Conservation (phyloP, 2,797 vertebrate genomes). For the Spinus pinus region DNA sequence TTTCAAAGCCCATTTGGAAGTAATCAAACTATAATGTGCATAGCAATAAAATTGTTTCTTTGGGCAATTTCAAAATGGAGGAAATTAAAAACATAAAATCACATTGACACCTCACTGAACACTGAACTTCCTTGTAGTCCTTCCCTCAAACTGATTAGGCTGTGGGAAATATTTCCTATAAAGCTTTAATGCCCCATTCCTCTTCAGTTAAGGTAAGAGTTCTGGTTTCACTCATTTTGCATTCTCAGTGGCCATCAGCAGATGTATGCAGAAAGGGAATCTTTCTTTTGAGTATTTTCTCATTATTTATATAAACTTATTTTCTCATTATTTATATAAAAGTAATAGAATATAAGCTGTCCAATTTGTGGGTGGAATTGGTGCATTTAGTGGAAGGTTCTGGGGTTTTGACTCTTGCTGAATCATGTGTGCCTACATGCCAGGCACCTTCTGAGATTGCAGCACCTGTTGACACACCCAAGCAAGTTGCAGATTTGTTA, state of each 20-base stretch:
- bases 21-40: not conserved
- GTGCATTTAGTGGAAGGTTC: not conserved
- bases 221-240: not conserved
- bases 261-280: not conserved
- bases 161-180: not conserved
- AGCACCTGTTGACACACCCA: not conserved
- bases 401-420: not conserved
- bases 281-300: not conserved
- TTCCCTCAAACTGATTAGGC: not conserved
- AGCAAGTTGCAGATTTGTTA: not conserved
- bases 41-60: constrained; percentile 27
- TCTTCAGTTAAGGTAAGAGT: not conserved
- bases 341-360: not conserved
- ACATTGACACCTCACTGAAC: constrained; percentile 12
- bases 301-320: not conserved
- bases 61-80: not conserved
- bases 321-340: not conserved
- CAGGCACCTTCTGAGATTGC: not conserved
- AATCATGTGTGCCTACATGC: not conserved
- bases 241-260: not conserved
- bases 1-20: not conserved
- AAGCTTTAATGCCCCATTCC: not conserved
- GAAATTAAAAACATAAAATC: constrained; percentile 35
- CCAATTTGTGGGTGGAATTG: not conserved
- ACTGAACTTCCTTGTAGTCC: not conserved